A percentile compares a stretch with the other conserved stretches of the same genome.
Evolutionary conservation across 2,113 vertebrate species (phyloP).

Genomic region (Dipodomys ordii): DNA sequence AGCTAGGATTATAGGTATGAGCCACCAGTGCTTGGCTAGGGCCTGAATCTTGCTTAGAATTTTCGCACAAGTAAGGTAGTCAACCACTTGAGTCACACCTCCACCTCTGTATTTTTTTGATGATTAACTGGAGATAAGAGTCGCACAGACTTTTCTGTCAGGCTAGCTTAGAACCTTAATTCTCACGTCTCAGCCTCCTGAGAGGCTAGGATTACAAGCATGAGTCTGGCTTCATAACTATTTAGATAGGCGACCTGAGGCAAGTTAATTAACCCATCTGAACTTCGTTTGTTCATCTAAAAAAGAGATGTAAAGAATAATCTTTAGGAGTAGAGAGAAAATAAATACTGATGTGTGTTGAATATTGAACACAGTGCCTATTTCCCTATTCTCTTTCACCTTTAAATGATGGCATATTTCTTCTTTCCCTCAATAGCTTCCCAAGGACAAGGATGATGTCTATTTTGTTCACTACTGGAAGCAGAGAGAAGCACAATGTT

Average conservation of each 20-base stretch:
- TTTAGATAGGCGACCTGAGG: background rate
- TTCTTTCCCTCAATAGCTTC: background rate
- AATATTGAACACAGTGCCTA: background rate
- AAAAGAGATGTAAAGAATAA: background rate
- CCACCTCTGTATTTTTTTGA: no score
- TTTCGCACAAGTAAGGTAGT: no score
- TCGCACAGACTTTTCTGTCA: no score
- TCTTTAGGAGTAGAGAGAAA: background rate
- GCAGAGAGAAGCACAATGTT: background rate
- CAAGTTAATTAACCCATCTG: background rate
- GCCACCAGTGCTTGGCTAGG: no score
- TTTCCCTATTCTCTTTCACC: background rate
- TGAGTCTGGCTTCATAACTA: background rate
- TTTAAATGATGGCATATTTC: background rate
- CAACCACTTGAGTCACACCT: no score
- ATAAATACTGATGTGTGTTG: background rate
- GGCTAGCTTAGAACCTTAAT: no score
- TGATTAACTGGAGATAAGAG: no score
- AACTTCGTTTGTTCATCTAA: conserved; percentile 19
- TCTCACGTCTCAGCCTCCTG: no score
- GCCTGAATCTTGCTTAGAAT: no score
- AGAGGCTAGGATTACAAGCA: no score
- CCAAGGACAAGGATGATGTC: background rate
- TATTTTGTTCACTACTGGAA: background rate
- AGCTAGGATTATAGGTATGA: no score